Percentiles rank a stretch among this genome's conserved stretches.
Conservation (phyloP, 2,888 invertebrate species). For the Lasioglossum malachurum region DNA sequence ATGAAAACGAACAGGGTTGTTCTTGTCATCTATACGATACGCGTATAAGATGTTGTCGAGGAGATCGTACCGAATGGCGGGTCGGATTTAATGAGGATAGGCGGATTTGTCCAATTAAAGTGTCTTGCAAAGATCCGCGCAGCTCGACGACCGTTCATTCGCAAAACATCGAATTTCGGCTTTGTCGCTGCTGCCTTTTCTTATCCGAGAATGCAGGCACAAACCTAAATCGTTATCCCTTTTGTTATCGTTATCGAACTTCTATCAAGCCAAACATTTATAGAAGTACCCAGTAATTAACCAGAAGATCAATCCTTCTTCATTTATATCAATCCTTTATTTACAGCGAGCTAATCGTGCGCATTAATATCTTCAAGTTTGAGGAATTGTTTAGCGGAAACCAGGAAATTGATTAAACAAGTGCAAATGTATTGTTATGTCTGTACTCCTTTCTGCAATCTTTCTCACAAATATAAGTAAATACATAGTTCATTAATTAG, state of each 20-base stretch:
- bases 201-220: constrained; percentile 64
- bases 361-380: not conserved
- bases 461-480: not conserved
- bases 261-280: constrained; percentile 21
- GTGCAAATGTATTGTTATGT: not conserved
- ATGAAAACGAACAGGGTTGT: constrained; percentile 77
- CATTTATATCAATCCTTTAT: not conserved
- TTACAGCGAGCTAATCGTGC: not conserved
- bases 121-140: constrained; percentile 84
- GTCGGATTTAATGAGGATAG: constrained; percentile 85
- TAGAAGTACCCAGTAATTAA: not conserved
- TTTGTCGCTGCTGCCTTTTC: constrained; percentile 66
- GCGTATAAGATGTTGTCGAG: constrained; percentile 53
- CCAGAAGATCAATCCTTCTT: not conserved
- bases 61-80: constrained; percentile 68
- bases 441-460: not conserved
- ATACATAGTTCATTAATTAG: too few relatives aligned
- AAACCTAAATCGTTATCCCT: constrained; percentile 63
- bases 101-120: constrained; percentile 85
- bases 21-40: constrained; percentile 71
- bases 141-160: constrained; percentile 76
- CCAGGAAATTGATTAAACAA: not conserved
- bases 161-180: constrained; percentile 80
- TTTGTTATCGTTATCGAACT: constrained; percentile 65
- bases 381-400: not conserved